Base-by-base conservation (phyloP, 2,797 vertebrate genomes). In the Enteromius trimaculatus region DNA sequence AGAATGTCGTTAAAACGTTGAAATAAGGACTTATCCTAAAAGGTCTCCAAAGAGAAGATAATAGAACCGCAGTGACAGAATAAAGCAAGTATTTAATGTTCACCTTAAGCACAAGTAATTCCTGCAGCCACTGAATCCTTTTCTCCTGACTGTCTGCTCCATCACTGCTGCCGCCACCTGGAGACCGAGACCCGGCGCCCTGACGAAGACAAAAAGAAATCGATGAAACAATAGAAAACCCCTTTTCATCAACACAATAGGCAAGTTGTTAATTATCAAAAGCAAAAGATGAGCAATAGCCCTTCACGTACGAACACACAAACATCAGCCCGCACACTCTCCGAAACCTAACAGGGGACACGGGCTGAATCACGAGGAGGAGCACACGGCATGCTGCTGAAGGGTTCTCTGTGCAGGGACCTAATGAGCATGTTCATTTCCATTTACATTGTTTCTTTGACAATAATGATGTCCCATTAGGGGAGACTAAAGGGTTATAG, bases 391-490 rank as follows among this genome's bases (percentile, higher is more conserved):
- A 93, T 95, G 94, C 93, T 90, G 92, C 95, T 95, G 95, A 87
- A 84, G 70, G 83, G 76, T 91, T 98, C 96, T 95, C 96, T 96
- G 96, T 96, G 95, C 97, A 96, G 97, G 62, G 95, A 96, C 84
- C 97, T 98, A 99, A 99, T 99, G 98, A 99, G 98, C 97, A 97
- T 98, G 97, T 99, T 98, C 98, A 99, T 99, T 99, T 99, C 97
- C 97, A 98, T 99, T 98, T 98, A 98, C 97, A 99, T 98, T 98
- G 97, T 99, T 99, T 98, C 98, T 97, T 98, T 98, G 97, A 98
- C 97, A 98, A 98, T 98, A 99, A 99, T 98, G 98, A 99, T 97
- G 97, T 98, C 98, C 98, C 98, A 98, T 99, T 98, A 99, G 97
- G 97, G 97, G 96, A 98, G 96, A 97, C 97, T 98, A 98, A 98